These are phyloP conservation scores for Pegea sp. DNA, from an alignment of 23 tunicate species.

Conservation along the genomic window DNA sequence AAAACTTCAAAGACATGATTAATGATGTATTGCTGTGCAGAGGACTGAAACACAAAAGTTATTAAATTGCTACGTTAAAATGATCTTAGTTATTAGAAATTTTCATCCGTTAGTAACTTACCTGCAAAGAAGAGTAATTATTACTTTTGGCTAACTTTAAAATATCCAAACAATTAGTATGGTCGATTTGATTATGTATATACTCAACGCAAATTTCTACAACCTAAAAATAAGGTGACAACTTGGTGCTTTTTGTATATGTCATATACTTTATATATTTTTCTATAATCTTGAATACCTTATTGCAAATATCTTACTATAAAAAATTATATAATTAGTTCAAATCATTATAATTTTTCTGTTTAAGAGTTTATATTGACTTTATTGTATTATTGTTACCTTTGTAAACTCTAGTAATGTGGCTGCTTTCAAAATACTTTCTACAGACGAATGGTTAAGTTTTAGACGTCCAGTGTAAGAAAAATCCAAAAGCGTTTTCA, in stretches of 20 bases:
- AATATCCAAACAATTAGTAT: conserved; percentile 46
- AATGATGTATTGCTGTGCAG: conserved; percentile 13
- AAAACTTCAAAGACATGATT: conserved; percentile 17
- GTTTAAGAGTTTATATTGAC: neutral
- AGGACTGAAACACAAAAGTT: conserved; percentile 6
- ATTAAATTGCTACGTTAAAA: neutral
- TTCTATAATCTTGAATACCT: no score
- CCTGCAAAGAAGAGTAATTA: conserved; percentile 13
- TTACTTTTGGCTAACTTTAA: conserved; percentile 16
- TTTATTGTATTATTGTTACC: conserved; percentile 2
- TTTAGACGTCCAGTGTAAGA: conserved; percentile 36
- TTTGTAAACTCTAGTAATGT: conserved; percentile 23
- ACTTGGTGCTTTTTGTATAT: neutral
- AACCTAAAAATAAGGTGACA: conserved; percentile 14
- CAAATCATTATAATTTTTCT: neutral
- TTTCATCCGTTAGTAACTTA: conserved; percentile 1
- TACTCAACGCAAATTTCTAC: conserved; percentile 29
- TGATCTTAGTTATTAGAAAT: neutral
- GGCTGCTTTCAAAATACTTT: conserved; percentile 18
- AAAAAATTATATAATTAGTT: no score
- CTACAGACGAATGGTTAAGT: conserved; percentile 32
- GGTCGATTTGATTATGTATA: conserved; percentile 58
- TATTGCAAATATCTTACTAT: no score
- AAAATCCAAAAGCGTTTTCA: conserved; percentile 19
- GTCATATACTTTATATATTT: neutral